These are phyloP conservation scores for Suillia variegata DNA, from an alignment of 2,888 invertebrate genomes.

Conservation along the genomic window DNA sequence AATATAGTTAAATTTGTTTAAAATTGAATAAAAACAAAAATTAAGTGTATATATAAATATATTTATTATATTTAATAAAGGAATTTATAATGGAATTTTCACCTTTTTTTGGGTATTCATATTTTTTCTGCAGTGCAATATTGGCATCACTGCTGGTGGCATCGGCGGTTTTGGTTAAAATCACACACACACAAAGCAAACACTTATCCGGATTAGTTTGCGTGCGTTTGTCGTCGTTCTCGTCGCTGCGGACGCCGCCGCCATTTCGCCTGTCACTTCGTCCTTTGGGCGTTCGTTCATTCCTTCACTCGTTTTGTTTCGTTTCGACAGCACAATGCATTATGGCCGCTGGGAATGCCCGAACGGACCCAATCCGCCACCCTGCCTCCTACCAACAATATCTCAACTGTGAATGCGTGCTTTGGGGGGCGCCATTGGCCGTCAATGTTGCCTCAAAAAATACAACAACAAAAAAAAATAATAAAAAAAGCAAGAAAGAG, in stretches of 20 bases:
- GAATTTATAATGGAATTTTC: too few species aligned
- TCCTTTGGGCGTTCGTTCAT: constrained; percentile 23
- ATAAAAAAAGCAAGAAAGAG: neutral
- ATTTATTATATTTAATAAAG: too few species aligned
- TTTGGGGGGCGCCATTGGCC: neutral
- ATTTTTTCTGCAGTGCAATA: too few species aligned
- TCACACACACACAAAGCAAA: neutral
- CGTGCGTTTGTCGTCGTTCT: neutral
- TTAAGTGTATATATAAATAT: too few species aligned
- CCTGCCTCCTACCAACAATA: too few species aligned
- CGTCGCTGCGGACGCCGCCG: neutral
- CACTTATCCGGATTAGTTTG: constrained; percentile 18
- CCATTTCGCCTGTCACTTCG: neutral
- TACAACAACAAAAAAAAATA: neutral
- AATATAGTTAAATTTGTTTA: too few species aligned
- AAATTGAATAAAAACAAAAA: too few species aligned
- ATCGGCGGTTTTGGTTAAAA: too few species aligned
- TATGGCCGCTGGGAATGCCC: constrained; percentile 16
- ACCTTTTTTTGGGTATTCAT: too few species aligned
- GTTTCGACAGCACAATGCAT: constrained; percentile 29
- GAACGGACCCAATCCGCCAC: neutral
- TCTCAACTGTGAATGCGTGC: too few species aligned
- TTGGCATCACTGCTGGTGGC: too few species aligned
- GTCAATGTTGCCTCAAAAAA: neutral
- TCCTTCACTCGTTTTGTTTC: too few species aligned